Base-by-base conservation (phyloP, 1,140 invertebrate species). In the Micrasema minimum region DNA sequence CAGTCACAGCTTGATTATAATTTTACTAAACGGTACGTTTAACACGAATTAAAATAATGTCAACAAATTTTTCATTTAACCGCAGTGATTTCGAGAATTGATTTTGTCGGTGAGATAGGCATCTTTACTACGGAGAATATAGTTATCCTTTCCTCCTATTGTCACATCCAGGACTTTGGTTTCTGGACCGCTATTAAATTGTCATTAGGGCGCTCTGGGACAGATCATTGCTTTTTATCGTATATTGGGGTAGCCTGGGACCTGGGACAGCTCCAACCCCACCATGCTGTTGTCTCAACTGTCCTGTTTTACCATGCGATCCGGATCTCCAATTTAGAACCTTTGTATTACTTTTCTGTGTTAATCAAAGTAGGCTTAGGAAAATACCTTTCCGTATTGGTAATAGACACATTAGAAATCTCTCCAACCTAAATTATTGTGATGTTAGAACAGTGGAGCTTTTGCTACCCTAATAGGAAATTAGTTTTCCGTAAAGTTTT, bases 151-250 rank as follows among this genome's bases (percentile, higher is more conserved):
- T 14, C 18, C 35, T 11, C 22, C 35, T 55, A 23, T 67, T 67
- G 35, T 51, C 22, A 35, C 48, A 14, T 22, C 16, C 12, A 20
- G 37, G 23, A 23, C 10, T 10, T 43, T 16, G 45, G 31, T 16
- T 31, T 45, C 64, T 38, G 57, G 46, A 23, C 45, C 48, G 67
- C 55, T 61, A 72, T 72, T 66, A 72, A 68, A 68, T 41, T 48
- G 65, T 67, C 70, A 72, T 72, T 67, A 72, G 20, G 51, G 2
- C 41, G 45, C 57, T 64, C 43, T 0, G 41, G 65, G 64, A 61
- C 43, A 62, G 65, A 72, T 72, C 70, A 62, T 72, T 66, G 65
- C 53, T 72, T 68, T 72, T 72, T 72, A 72, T 67, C 41, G 45
- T 20, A 41, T 43, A 67, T 72, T 66, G 67, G 43, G 57, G 16